Conservation (phyloP, 1,140 invertebrate species). For the Thaumatotibia leucotreta region DNA sequence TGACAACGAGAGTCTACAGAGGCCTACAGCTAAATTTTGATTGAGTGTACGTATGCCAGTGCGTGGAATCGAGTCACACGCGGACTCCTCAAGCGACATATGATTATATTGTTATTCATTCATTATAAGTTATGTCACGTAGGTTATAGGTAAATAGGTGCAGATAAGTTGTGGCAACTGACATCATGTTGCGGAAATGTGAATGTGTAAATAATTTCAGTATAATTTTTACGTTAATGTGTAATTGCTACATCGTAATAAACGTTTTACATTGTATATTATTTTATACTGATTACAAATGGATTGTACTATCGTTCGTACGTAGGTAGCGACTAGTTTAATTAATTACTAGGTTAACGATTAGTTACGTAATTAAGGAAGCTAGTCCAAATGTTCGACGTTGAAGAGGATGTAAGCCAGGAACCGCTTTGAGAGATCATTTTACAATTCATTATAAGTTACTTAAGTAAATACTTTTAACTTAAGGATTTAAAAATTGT, state of each 20-base stretch:
- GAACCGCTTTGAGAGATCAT: slow-evolving; percentile 24
- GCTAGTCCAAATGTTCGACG: slow-evolving; percentile 74
- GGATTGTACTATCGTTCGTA: slow-evolving; percentile 50
- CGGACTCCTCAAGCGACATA: slow-evolving; percentile 4
- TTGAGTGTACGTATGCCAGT: background rate
- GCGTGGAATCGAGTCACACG: background rate
- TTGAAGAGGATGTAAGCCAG: slow-evolving; percentile 67
- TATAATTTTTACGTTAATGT: slow-evolving; percentile 21
- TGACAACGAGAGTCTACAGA: background rate
- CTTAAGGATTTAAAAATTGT: background rate
- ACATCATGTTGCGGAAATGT: background rate
- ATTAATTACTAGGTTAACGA: slow-evolving; percentile 67
- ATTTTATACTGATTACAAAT: slow-evolving; percentile 39
- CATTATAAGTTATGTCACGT: slow-evolving; percentile 9
- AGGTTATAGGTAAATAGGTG: slow-evolving; percentile 12
- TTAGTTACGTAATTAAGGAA: slow-evolving; percentile 71
- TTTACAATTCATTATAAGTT: slow-evolving; percentile 14
- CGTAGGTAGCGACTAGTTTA: slow-evolving; percentile 66
- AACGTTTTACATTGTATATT: slow-evolving; percentile 44
- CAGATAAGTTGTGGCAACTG: background rate
- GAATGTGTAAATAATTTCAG: slow-evolving; percentile 24
- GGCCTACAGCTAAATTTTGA: background rate
- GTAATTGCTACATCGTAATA: slow-evolving; percentile 39
- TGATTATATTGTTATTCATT: slow-evolving; percentile 1
- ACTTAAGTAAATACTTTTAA: slow-evolving; percentile 6